Evolutionary conservation across 2,888 invertebrate species (phyloP).

Genomic region (Mythimna ferrago): DNA sequence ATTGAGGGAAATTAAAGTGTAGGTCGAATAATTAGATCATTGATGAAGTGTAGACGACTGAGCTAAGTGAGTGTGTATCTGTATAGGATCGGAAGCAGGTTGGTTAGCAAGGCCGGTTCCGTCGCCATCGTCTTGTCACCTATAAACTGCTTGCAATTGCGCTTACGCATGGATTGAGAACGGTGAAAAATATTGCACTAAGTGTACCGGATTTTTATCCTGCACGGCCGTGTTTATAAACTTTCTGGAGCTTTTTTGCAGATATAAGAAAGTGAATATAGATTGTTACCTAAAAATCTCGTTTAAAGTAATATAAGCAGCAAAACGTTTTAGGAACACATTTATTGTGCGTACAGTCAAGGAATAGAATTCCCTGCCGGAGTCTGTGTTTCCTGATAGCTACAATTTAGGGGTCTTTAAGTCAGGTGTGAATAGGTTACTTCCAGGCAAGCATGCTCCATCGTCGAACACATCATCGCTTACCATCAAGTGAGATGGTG

Average conservation of each 20-base stretch:
- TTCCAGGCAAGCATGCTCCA: too few relatives aligned
- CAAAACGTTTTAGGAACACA: too few relatives aligned
- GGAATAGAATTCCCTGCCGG: too few relatives aligned
- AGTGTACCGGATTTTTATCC: conserved; percentile 41
- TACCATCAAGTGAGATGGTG: too few relatives aligned
- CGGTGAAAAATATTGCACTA: conserved; percentile 66
- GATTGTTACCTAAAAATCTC: too few relatives aligned
- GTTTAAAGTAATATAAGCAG: too few relatives aligned
- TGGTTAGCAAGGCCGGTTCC: conserved; percentile 68
- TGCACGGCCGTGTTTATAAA: conserved; percentile 11
- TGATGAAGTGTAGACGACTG: conserved; percentile 62
- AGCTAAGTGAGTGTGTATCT: conserved; percentile 55
- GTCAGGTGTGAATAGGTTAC: too few relatives aligned
- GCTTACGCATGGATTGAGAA: conserved; percentile 69
- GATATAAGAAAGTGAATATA: conserved; percentile 9
- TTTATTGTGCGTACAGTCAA: too few relatives aligned
- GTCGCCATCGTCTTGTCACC: conserved; percentile 59
- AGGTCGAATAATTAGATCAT: conserved; percentile 62
- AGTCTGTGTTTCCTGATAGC: too few relatives aligned
- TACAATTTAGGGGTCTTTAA: too few relatives aligned
- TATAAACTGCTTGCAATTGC: conserved; percentile 69
- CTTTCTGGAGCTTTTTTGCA: conserved; percentile 10
- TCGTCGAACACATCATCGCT: too few relatives aligned
- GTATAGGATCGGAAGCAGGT: conserved; percentile 66
- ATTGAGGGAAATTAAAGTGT: conserved; percentile 26